Conservation (phyloP, 2,113 vertebrate genomes). For the Pachyramphus minor region DNA sequence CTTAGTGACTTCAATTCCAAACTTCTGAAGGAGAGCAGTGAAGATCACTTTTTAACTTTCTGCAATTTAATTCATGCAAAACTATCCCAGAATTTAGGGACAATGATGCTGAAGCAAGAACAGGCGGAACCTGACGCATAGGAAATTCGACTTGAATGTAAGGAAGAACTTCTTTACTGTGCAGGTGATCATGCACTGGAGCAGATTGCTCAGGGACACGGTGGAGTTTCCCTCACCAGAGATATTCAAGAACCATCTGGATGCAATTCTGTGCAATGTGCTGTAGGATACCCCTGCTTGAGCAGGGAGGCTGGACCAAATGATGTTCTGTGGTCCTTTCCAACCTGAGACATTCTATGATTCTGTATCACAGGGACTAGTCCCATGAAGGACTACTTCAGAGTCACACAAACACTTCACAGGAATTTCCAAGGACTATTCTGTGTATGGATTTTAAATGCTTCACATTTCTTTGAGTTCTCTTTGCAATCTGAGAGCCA, state of each 20-base stretch:
- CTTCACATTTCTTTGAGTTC: background rate
- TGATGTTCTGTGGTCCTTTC: background rate
- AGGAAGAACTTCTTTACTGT: background rate
- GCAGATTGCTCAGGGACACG: background rate
- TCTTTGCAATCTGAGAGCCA: background rate
- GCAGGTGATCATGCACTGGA: background rate
- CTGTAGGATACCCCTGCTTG: background rate
- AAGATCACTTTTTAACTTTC: background rate
- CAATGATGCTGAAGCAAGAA: background rate
- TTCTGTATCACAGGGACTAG: background rate
- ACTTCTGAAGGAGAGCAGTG: background rate
- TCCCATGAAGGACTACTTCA: background rate
- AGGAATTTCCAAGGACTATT: background rate
- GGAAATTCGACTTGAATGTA: background rate
- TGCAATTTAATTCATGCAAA: background rate
- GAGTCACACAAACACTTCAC: background rate
- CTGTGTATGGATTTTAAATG: background rate
- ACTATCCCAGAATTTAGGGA: background rate
- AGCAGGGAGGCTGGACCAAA: background rate
- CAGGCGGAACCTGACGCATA: background rate
- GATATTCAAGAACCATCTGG: background rate
- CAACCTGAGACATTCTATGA: background rate
- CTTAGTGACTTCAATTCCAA: background rate
- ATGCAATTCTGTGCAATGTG: background rate
- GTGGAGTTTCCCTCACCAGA: background rate